A percentile compares a stretch with the other conserved stretches of the same genome.
These are phyloP conservation scores for Alcedo atthis DNA, from an alignment of 2,797 vertebrate genomes.

Conservation along the genomic window DNA sequence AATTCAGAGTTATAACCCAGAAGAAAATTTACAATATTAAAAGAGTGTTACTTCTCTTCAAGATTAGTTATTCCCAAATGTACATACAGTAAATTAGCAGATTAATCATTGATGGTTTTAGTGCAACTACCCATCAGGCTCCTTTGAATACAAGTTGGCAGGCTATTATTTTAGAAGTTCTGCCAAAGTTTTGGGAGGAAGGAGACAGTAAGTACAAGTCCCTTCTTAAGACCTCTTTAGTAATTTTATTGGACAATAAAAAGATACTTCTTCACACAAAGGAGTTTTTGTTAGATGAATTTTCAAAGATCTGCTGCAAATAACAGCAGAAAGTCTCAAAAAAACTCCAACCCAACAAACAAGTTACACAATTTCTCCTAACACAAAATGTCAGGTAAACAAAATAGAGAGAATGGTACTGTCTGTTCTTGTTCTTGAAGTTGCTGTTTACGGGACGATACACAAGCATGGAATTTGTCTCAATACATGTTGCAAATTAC, in stretches of 20 bases:
- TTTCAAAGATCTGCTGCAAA: not conserved
- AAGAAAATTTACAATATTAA: not conserved
- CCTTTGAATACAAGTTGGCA: not conserved
- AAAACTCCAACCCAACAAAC: not conserved
- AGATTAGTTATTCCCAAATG: not conserved
- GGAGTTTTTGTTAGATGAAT: not conserved
- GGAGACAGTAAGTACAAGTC: not conserved
- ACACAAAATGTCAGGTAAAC: constrained; percentile 1
- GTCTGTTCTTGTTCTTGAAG: not conserved
- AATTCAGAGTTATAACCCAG: not conserved
- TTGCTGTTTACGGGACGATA: not conserved
- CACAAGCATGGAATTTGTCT: not conserved
- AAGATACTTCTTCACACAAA: not conserved
- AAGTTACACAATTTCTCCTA: not conserved
- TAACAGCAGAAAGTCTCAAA: not conserved
- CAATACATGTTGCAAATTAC: not conserved
- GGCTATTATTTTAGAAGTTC: not conserved
- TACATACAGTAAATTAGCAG: not conserved
- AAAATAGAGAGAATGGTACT: not conserved
- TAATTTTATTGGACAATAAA: not conserved
- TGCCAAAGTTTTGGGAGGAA: not conserved
- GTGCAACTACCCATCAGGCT: not conserved
- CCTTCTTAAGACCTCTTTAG: not conserved
- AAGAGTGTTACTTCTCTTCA: not conserved
- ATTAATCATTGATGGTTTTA: not conserved